Evolutionary conservation across 1,140 invertebrate genomes (phyloP).

Genomic region (Andrena cerasifolii): DNA sequence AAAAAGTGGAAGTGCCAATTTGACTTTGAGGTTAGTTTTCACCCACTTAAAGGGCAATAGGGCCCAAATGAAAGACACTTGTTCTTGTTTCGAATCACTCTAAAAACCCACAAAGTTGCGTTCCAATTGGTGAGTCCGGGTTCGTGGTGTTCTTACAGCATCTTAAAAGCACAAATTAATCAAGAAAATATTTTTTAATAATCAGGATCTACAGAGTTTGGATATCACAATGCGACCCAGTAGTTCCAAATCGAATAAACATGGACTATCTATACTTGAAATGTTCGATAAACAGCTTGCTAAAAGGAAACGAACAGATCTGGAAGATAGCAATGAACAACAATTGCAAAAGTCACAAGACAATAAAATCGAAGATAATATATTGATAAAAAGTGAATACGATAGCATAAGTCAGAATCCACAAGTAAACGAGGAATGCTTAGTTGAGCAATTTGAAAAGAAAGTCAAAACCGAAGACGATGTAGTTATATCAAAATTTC

Average conservation of each 20-base stretch:
- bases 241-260: neutral
- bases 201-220: neutral
- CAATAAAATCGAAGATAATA: neutral
- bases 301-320: conserved; percentile 4
- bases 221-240: neutral
- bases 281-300: conserved; percentile 18
- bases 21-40: too few species aligned
- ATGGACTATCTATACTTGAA: conserved; percentile 17
- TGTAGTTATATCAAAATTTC: neutral
- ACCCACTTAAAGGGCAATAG: too few species aligned
- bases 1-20: neutral
- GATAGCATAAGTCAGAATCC: conserved; percentile 50
- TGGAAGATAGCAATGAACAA: neutral
- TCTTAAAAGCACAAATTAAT: neutral
- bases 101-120: too few species aligned
- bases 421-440: conserved; percentile 4
- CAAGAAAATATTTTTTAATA: neutral
- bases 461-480: conserved; percentile 22
- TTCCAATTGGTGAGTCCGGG: too few species aligned
- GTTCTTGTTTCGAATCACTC: too few species aligned
- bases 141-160: too few species aligned
- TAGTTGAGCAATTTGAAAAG: conserved; percentile 35
- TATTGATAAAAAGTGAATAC: neutral
- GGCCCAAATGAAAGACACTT: too few species aligned
- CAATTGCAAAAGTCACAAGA: neutral